phyloP scores from a whole-genome alignment of 2,797 vertebrate species.

The Carapus acus region DNA sequence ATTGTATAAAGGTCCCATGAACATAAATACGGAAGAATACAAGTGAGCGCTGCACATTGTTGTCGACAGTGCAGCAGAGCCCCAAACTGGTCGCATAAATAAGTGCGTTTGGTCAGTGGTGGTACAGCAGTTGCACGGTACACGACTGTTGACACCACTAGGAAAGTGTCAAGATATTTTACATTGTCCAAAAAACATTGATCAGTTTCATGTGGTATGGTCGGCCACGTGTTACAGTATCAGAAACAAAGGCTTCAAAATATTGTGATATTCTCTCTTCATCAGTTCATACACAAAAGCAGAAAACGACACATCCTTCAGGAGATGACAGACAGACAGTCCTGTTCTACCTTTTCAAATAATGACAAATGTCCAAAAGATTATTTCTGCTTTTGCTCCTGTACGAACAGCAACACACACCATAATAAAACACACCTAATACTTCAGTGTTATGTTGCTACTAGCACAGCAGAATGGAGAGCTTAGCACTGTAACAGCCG shows the following conservation, averaged over 20 bases:
- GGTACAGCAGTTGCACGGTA: slow-evolving; percentile 37
- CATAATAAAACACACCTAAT: not conserved
- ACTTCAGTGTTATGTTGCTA: not conserved
- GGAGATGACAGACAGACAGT: too few relatives aligned
- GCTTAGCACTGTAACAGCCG: too few relatives aligned
- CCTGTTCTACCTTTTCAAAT: too few relatives aligned
- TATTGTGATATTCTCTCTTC: slow-evolving; percentile 40
- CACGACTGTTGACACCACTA: slow-evolving; percentile 16
- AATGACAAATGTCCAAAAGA: not conserved
- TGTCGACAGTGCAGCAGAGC: slow-evolving; percentile 28
- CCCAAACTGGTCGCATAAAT: slow-evolving; percentile 38
- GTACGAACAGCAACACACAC: slow-evolving; percentile 8
- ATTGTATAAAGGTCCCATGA: slow-evolving; percentile 63
- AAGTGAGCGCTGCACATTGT: slow-evolving; percentile 37
- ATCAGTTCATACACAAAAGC: slow-evolving; percentile 15
- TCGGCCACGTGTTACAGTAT: slow-evolving; percentile 34
- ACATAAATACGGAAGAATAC: slow-evolving; percentile 57
- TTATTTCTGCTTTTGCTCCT: slow-evolving; percentile 7
- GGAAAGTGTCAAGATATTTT: slow-evolving; percentile 20
- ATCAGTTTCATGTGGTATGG: slow-evolving; percentile 24
- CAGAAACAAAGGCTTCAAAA: slow-evolving; percentile 63
- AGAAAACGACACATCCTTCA: too few relatives aligned
- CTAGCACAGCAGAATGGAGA: not conserved
- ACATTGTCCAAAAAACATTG: slow-evolving; percentile 9
- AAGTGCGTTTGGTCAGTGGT: slow-evolving; percentile 30